phyloP scores from a whole-genome alignment of 2,888 invertebrate genomes.

The Desoria tigrina region DNA sequence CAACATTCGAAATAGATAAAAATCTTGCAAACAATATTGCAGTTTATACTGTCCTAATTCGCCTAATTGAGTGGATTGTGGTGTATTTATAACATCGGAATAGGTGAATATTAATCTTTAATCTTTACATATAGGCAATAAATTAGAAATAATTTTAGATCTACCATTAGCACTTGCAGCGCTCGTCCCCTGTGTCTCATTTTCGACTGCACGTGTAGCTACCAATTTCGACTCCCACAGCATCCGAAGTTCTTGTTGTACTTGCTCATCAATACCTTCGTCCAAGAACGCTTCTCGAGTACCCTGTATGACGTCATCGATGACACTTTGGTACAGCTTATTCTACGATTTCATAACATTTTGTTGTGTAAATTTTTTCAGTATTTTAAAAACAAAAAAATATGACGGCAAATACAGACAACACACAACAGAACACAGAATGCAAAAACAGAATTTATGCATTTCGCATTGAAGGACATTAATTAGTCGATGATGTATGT shows the following conservation, averaged over 20 bases:
- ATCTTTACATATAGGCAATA: no score
- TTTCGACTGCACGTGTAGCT: slow-evolving; percentile 86
- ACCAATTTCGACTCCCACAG: slow-evolving; percentile 89
- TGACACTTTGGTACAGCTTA: slow-evolving; percentile 89
- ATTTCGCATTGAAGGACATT: no score
- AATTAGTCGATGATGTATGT: no score
- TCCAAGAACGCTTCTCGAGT: slow-evolving; percentile 94
- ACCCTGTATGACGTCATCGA: slow-evolving; percentile 92
- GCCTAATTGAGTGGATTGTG: no score
- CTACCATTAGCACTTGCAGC: slow-evolving; percentile 51
- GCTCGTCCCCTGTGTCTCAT: slow-evolving; percentile 62
- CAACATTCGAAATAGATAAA: no score
- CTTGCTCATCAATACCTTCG: slow-evolving; percentile 97
- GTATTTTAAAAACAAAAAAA: no score
- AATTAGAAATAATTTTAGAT: slow-evolving; percentile 24
- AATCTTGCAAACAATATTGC: no score
- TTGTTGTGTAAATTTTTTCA: no score
- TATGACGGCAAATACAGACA: neutral
- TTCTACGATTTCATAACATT: slow-evolving; percentile 64
- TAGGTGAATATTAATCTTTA: no score
- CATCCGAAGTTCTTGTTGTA: slow-evolving; percentile 90
- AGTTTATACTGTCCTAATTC: no score
- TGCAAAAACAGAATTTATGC: no score
- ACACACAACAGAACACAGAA: neutral
- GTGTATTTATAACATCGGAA: neutral